A percentile compares a stretch with the other conserved stretches of the same genome.
Conservation (phyloP, 1,140 invertebrate species). For the Halesus radiatus region DNA sequence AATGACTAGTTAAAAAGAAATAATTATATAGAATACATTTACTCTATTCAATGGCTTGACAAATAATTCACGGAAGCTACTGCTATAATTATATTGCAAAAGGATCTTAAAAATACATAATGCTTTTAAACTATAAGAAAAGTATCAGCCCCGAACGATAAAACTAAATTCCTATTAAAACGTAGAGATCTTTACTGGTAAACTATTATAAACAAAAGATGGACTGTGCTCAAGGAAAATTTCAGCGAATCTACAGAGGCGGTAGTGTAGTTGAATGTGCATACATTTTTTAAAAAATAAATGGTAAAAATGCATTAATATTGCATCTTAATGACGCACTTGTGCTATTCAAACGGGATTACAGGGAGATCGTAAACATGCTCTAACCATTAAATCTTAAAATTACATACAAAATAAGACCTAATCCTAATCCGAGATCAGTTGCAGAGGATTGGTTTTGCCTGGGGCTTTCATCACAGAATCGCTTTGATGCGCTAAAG, state of each 20-base stretch:
- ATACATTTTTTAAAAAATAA: too few species aligned
- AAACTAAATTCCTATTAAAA: not conserved
- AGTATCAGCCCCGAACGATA: too few species aligned
- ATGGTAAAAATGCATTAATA: too few species aligned
- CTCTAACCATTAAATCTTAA: not conserved
- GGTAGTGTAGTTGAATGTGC: too few species aligned
- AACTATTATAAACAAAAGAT: not conserved
- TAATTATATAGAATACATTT: not conserved
- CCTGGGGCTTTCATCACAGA: conserved; percentile 56
- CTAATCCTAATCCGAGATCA: conserved; percentile 57
- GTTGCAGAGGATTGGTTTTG: conserved; percentile 55
- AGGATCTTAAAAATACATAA: too few species aligned
- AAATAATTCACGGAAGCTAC: too few species aligned
- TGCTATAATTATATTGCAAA: too few species aligned
- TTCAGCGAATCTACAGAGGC: too few species aligned
- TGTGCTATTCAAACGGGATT: not conserved
- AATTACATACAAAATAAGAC: not conserved
- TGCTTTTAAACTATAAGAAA: too few species aligned
- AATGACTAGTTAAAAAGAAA: conserved; percentile 42
- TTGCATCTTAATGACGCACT: not conserved
- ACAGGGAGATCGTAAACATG: not conserved
- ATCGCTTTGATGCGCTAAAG: conserved; percentile 57
- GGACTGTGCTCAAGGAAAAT: too few species aligned
- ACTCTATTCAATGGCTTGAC: conserved; percentile 4
- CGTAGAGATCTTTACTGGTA: conserved; percentile 15